phyloP scores from a whole-genome alignment of 2,113 vertebrate genomes.

The Rhinogobius similis region DNA sequence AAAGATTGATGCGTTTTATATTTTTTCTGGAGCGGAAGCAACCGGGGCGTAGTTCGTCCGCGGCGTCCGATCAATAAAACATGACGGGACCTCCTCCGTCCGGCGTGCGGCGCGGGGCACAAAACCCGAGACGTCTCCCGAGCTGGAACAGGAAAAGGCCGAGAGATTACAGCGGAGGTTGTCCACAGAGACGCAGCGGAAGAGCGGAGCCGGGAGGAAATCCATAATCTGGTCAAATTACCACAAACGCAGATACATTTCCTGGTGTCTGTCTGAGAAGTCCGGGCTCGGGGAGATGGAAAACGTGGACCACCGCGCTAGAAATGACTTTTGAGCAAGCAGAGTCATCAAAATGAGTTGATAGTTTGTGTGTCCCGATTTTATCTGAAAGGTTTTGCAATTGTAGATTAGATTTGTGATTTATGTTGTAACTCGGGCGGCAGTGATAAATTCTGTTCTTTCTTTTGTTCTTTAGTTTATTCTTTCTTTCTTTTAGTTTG shows the following conservation, averaged over 20 bases:
- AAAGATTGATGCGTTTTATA: constrained; percentile 49
- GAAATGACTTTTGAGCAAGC: too few relatives aligned
- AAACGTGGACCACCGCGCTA: too few relatives aligned
- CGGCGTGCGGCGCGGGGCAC: neutral
- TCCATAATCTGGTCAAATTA: neutral
- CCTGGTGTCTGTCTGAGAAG: neutral
- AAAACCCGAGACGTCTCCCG: constrained; percentile 18
- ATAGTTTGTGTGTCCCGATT: too few relatives aligned
- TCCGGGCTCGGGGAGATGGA: neutral
- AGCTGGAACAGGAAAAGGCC: neutral
- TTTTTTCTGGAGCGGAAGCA: constrained; percentile 32
- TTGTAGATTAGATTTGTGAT: too few relatives aligned
- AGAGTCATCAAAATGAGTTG: neutral
- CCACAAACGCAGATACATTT: neutral
- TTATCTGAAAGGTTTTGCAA: too few relatives aligned
- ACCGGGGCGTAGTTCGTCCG: constrained; percentile 27
- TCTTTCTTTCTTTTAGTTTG: too few relatives aligned
- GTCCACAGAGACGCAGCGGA: neutral
- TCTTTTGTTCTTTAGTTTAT: too few relatives aligned
- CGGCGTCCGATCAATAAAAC: constrained; percentile 53
- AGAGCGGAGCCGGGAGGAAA: neutral
- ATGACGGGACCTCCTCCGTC: constrained; percentile 14
- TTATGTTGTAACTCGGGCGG: too few relatives aligned
- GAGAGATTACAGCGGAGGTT: neutral
- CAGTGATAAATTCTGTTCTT: too few relatives aligned